phyloP scores from a whole-genome alignment of 2,888 invertebrate species.

The Plebejus argus region DNA sequence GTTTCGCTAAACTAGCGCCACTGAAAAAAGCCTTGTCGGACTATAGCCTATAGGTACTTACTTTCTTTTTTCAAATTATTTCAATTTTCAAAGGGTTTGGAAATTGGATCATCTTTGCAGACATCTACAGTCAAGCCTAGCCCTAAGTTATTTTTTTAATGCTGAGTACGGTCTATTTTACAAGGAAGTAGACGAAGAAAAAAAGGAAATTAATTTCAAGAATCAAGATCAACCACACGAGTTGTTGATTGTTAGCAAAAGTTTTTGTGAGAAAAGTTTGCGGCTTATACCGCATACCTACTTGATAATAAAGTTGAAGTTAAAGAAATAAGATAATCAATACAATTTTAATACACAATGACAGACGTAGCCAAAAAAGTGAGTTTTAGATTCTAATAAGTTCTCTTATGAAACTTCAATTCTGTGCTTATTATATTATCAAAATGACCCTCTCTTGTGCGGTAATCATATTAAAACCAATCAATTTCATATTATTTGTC shows the following conservation, averaged over 20 bases:
- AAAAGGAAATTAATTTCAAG: conserved; percentile 2
- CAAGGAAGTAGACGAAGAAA: conserved; percentile 13
- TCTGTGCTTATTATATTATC: conserved; percentile 1
- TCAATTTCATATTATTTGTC: not conserved
- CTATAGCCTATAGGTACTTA: too few species aligned
- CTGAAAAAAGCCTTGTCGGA: too few species aligned
- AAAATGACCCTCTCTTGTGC: not conserved
- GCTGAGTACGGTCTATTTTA: not conserved
- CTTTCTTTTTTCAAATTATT: too few species aligned
- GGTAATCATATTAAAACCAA: not conserved
- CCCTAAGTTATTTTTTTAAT: not conserved
- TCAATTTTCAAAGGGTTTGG: too few species aligned
- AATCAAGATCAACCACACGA: conserved; percentile 46
- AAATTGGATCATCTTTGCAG: too few species aligned
- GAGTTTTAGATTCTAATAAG: conserved; percentile 45
- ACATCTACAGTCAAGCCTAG: too few species aligned
- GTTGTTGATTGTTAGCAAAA: conserved; percentile 47
- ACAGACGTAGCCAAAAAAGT: conserved; percentile 76
- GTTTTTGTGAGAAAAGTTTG: conserved; percentile 39
- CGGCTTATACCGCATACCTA: conserved; percentile 36
- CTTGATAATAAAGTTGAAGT: conserved; percentile 35
- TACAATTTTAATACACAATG: conserved; percentile 54
- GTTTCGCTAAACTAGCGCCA: too few species aligned
- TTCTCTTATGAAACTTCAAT: conserved; percentile 31
- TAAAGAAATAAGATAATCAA: conserved; percentile 33